phyloP scores from a whole-genome alignment of 2,113 vertebrate genomes.

The Phylloscopus whistleri region DNA sequence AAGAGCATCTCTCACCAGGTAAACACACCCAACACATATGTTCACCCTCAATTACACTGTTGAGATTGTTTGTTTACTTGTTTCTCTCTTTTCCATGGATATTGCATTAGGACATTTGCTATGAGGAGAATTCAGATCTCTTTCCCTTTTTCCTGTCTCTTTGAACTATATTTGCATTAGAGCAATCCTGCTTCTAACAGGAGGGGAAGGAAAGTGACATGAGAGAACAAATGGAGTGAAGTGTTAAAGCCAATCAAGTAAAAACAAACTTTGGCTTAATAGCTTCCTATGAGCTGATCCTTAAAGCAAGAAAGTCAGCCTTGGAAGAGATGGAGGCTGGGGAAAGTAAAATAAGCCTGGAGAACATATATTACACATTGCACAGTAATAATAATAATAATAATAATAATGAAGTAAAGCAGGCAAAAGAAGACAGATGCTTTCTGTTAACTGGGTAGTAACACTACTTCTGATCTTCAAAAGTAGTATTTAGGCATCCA shows the following conservation, averaged over 20 bases:
- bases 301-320: neutral
- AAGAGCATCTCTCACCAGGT: neutral
- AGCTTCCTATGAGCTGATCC: neutral
- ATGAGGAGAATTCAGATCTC: neutral
- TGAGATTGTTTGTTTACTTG: neutral
- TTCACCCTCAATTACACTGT: neutral
- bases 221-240: slow-evolving; percentile 18
- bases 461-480: neutral
- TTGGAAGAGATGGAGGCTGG: neutral
- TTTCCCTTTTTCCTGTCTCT: neutral
- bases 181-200: neutral
- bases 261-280: slow-evolving; percentile 40
- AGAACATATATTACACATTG: neutral
- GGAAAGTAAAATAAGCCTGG: neutral
- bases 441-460: neutral
- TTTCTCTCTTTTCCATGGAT: neutral
- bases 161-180: neutral
- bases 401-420: neutral
- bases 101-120: neutral
- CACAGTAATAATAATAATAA: neutral
- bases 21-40: neutral
- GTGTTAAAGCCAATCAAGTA: slow-evolving; percentile 16
- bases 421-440: neutral
- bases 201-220: neutral
- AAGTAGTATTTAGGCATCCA: neutral